Percentiles rank a stretch among this genome's conserved stretches.
These are phyloP conservation scores for Lithophane leautieri DNA, from an alignment of 2,888 invertebrate species.

Conservation along the genomic window DNA sequence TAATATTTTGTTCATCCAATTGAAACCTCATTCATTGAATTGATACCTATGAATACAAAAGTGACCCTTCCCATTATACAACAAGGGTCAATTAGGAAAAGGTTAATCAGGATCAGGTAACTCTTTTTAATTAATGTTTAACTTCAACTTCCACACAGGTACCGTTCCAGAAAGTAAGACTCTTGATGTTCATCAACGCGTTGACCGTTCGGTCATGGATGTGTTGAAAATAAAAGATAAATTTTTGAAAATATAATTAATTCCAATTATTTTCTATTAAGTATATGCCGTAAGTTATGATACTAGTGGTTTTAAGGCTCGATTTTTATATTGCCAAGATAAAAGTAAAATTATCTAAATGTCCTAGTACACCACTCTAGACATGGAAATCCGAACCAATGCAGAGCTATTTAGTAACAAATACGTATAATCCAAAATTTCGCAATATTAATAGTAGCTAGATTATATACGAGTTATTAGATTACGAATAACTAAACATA, in stretches of 20 bases:
- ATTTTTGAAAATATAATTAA: not conserved
- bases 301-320: too few species aligned
- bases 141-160: constrained; percentile 30
- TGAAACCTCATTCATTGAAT: constrained; percentile 35
- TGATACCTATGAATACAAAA: constrained; percentile 38
- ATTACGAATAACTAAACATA: constrained; percentile 13
- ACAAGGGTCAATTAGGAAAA: constrained; percentile 41
- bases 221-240: not conserved
- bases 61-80: constrained; percentile 41
- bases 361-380: not conserved
- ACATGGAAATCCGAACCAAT: not conserved
- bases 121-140: constrained; percentile 35
- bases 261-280: not conserved
- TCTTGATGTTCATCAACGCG: not conserved
- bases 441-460: not conserved
- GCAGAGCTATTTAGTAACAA: not conserved
- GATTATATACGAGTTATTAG: constrained; percentile 14
- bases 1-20: constrained; percentile 24
- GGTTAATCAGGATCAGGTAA: constrained; percentile 26
- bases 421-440: constrained; percentile 21
- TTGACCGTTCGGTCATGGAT: not conserved
- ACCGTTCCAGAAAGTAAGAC: not conserved
- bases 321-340: not conserved
- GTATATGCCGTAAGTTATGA: not conserved
- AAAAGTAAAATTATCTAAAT: constrained; percentile 15